Evolutionary conservation across 2,888 invertebrate genomes (phyloP), one percentile per base, ranked within the genome.

Genomic region (Metalampra italica): DNA sequence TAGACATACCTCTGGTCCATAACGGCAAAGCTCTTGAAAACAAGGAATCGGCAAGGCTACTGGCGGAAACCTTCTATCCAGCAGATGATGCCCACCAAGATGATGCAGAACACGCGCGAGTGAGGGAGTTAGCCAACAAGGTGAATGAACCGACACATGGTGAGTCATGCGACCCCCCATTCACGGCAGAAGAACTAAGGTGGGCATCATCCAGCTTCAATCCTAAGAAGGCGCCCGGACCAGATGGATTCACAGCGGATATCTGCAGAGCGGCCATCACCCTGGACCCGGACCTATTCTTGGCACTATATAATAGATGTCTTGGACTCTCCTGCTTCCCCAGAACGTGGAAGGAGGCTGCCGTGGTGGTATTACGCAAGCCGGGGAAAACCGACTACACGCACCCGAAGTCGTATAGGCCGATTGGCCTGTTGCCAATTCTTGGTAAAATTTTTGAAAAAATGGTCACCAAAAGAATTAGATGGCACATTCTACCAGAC

Each of bases 191-290:
- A 0, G 55, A 55, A 13, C 9, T 55, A 9, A 14, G 13, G 9
- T 1, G 1, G 1, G 38, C 40, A 2, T 15, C 43, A 12, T 9
- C 9, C 5, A 38, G 41, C 8, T 46, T 55, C 12, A 51, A 50
- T 37, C 52, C 55, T n/a, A n/a, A n/a, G 34, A 60, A 56, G 37
- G 60, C 62, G 8, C 60, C 63, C 0, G 62, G 58, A 0, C 36
- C 43, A 0, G 65, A 63, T 15, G 57, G 59, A 0, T 37, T 62
- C 3, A 65, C 63, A 0, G 50, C 60, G 0, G 63, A 66, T 40
- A 64, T 66, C 12, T 61, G 62, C 44, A 11, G 3, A 0, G 37
- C 22, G 3, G 55, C 55, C 7, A 54, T 58, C 0, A 9, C 40
- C 1, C 14, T 32, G 4, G 43, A 52, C 7, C 49, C 11, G 3